Evolutionary conservation across 1,140 invertebrate species (phyloP).

Genomic region (Adelges cooleyi): DNA sequence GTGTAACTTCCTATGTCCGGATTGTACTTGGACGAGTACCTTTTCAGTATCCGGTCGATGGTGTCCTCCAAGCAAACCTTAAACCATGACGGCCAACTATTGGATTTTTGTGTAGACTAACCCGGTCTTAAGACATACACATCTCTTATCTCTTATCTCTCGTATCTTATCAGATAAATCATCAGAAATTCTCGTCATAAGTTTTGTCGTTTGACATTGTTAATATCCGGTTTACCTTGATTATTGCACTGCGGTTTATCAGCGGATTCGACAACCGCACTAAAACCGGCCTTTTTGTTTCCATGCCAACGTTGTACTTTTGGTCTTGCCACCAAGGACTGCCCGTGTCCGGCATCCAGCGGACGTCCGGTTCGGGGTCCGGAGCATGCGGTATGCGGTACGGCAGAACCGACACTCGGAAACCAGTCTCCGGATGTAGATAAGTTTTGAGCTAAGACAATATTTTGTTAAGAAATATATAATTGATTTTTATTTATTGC

Average conservation of each 20-base stretch:
- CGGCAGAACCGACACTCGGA: neutral
- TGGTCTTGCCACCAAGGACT: conserved; percentile 4
- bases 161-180: too few relatives aligned
- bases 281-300: neutral
- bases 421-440: neutral
- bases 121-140: too few relatives aligned
- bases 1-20: neutral
- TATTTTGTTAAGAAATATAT: neutral
- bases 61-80: conserved; percentile 3
- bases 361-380: neutral
- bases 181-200: too few relatives aligned
- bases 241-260: neutral
- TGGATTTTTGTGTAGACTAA: neutral
- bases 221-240: neutral
- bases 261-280: neutral
- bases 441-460: neutral
- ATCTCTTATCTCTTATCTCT: too few relatives aligned
- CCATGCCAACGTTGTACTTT: conserved; percentile 1
- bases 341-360: neutral
- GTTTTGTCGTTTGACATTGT: too few relatives aligned
- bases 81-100: neutral
- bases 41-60: neutral
- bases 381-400: neutral
- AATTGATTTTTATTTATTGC: too few relatives aligned
- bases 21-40: neutral